Evolutionary conservation across 2,797 vertebrate genomes (phyloP), one percentile per base, ranked within the genome.

Genomic region (Columba guinea): DNA sequence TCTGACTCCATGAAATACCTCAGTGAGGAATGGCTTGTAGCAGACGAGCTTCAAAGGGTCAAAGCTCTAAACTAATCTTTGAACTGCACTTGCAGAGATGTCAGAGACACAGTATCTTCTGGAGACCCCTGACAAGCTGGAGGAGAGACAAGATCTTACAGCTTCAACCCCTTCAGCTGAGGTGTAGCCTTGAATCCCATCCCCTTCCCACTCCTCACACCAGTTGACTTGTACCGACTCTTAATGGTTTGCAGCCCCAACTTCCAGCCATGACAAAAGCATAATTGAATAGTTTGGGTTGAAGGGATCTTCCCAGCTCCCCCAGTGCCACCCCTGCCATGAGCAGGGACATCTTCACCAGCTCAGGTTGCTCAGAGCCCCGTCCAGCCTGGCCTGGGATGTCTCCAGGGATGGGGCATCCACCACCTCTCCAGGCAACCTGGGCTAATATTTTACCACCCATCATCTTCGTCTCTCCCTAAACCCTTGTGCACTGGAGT

Each of bases 401-500:
- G 17, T 44, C 41, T 44, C 41, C 41, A 44, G 41, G 8, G 41
- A 19, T 18, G 41, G 41, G 17, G 17, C 41, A 44, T 44, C 41
- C 41, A 44, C 4, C 41, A 44, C 41, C 41, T 44, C 41, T 19
- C 41, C 8, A 4, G 41, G 7, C 41, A 44, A 18, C 41, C 41
- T 19, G 41, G 41, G 41, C 41, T 9, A 44, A 17, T 18, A 44
- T 44, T 44, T 44, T 44, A 44, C 41, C 41, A 41, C 41, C 41
- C 41, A 41, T 41, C 17, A 44, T 44, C 41, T 44, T 52, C n/a
- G 26, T 64, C 22, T 49, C 13, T 55, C 7, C 15, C 37, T 1
- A 1, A 17, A 24, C 3, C 4, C 0, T 10, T 23, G 26, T 23
- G 19, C 49, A 9, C 46, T 18, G 22, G 5, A 3, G 18, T 44